Percentiles rank a stretch among this genome's conserved stretches.
These are phyloP conservation scores for Acanthiza pusilla DNA, from an alignment of 2,797 vertebrate species.

Conservation along the genomic window DNA sequence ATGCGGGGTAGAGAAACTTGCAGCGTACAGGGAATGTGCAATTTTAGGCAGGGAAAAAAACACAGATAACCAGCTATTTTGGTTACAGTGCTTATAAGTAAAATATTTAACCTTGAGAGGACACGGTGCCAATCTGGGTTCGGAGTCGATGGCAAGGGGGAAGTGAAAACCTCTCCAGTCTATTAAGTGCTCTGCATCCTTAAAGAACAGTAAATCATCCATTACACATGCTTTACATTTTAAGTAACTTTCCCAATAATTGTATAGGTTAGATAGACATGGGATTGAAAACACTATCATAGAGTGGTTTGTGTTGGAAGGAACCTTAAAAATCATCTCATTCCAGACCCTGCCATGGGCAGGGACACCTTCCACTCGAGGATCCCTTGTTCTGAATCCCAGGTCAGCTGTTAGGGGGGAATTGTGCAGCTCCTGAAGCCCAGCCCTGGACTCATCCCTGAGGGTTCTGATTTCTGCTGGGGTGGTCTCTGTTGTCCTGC, in stretches of 20 bases:
- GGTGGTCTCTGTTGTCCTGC: not conserved
- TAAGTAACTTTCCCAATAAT: not conserved
- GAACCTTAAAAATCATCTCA: not conserved
- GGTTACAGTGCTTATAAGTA: not conserved
- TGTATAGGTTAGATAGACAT: not conserved
- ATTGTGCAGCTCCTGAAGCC: not conserved
- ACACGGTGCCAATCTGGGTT: not conserved
- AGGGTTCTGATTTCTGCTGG: not conserved
- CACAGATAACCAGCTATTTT: not conserved
- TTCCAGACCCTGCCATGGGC: not conserved
- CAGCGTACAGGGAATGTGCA: not conserved
- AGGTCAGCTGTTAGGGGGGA: not conserved
- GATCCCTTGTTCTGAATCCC: not conserved
- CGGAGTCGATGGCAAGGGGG: not conserved
- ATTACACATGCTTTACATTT: not conserved
- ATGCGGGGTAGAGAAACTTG: not conserved
- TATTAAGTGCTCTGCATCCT: not conserved
- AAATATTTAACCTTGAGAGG: constrained; percentile 38
- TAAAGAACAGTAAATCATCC: not conserved
- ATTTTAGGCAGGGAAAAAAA: not conserved
- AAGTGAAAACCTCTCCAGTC: not conserved
- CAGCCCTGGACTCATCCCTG: not conserved
- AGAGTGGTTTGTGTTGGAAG: not conserved
- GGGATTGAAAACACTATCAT: not conserved
- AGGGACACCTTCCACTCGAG: not conserved